These are phyloP conservation scores for Drosophila oshimai DNA, from an alignment of 1,140 invertebrate genomes.

Conservation along the genomic window DNA sequence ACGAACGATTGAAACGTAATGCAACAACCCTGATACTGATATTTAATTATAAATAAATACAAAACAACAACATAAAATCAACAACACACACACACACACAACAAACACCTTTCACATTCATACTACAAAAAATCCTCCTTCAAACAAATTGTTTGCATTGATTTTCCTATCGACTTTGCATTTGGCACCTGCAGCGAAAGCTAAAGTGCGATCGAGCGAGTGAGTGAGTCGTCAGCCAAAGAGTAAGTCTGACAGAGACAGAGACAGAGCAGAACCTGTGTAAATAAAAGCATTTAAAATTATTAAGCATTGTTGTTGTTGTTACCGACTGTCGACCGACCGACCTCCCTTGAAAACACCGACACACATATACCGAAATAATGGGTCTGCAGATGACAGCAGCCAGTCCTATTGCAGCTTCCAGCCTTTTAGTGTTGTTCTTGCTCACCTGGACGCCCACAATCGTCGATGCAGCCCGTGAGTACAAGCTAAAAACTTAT, in stretches of 20 bases:
- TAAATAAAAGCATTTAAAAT: slow-evolving; percentile 21
- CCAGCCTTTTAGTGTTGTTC: slow-evolving; percentile 62
- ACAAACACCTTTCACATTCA: neutral
- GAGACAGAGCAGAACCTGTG: neutral
- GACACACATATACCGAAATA: slow-evolving; percentile 47
- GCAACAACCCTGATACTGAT: neutral
- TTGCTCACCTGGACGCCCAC: slow-evolving; percentile 70
- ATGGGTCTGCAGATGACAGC: slow-evolving; percentile 82
- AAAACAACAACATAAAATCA: slow-evolving; percentile 30
- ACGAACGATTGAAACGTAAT: slow-evolving; percentile 70
- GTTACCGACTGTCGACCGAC: slow-evolving; percentile 25
- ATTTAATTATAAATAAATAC: neutral
- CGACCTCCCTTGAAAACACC: neutral
- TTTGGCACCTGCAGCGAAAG: slow-evolving; percentile 20
- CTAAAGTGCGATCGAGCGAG: slow-evolving; percentile 20
- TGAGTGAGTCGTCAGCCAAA: slow-evolving; percentile 34
- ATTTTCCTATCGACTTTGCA: neutral
- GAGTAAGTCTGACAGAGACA: slow-evolving; percentile 50
- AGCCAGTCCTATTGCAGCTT: slow-evolving; percentile 69
- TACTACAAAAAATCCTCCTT: neutral
- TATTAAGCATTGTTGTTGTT: slow-evolving; percentile 38
- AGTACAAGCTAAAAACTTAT: slow-evolving; percentile 49
- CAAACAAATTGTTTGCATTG: neutral
- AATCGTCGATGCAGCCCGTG: slow-evolving; percentile 79
- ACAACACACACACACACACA: slow-evolving; percentile 3